These are phyloP conservation scores for Antennarius striatus DNA, from an alignment of 2,113 vertebrate genomes.

Conservation along the genomic window DNA sequence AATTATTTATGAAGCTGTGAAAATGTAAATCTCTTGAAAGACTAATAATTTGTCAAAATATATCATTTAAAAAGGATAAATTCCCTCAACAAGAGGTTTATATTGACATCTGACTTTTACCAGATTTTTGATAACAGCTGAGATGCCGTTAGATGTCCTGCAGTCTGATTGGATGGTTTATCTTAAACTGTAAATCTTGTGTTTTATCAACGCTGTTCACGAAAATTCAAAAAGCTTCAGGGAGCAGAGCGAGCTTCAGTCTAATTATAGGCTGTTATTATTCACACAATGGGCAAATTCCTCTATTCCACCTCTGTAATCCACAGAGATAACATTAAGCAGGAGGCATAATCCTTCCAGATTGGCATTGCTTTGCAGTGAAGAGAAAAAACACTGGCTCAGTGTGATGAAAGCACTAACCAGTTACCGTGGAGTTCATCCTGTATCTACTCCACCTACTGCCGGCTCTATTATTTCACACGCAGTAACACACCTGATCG, in stretches of 20 bases:
- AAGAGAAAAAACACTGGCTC: conserved; percentile 41
- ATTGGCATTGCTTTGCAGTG: conserved; percentile 38
- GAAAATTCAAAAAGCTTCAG: conserved; percentile 9
- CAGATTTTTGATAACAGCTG: too few species aligned
- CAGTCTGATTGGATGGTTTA: background rate
- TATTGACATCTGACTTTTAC: too few species aligned
- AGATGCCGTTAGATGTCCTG: background rate
- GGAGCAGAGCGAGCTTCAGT: conserved; percentile 29
- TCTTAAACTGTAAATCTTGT: background rate
- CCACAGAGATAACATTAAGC: conserved; percentile 54
- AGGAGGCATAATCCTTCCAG: conserved; percentile 35
- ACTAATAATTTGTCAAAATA: too few species aligned
- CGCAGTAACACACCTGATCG: conserved; percentile 20
- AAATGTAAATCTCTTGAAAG: too few species aligned
- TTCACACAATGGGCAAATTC: conserved; percentile 28
- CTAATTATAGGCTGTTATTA: conserved; percentile 47
- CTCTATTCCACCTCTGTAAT: conserved; percentile 41
- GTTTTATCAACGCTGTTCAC: conserved; percentile 2
- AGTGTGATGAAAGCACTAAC: conserved; percentile 11
- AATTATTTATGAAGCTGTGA: too few species aligned
- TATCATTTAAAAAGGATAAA: too few species aligned
- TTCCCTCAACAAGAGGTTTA: too few species aligned
- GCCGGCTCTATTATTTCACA: background rate
- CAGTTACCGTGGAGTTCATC: conserved; percentile 6
- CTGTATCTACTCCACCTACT: background rate